Evolutionary conservation across 2,113 vertebrate genomes (phyloP), one percentile per base, ranked within the genome.

Genomic region (Polypterus senegalus): DNA sequence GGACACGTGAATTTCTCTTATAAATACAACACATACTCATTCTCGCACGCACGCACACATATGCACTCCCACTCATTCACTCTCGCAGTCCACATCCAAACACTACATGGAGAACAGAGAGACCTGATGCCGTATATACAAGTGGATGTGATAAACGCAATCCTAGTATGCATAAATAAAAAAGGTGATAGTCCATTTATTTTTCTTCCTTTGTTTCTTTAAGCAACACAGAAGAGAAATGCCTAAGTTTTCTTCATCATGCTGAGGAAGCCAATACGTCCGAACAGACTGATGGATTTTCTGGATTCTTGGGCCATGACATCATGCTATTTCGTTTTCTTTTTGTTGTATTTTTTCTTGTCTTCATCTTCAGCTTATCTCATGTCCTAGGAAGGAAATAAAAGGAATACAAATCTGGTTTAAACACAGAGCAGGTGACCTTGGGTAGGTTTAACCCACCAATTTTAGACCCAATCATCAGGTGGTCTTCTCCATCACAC

Each of bases 21-120:
- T 87, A 89, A 90, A 90, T 90, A 88, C 83, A 82, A 86, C 83
- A 81, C 79, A 82, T 69, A 74, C 63, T 63, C 81, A 77, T 81
- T 73, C 76, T 79, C 75, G 73, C 57, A 27, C 27, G 27, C 27
- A 27, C 27, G 27, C 27, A 27, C 27, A 27, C 27, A 27, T 27
- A 27, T 27, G 27, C 27, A 27, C 27, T 27, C 27, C 2, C 27
- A 27, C 27, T 27, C 27, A 2, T 27, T 27, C 27, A 27, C 27
- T 27, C 27, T 27, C 27, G 27, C 27, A 27, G 27, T 80, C 77
- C 77, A 75, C 69, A 74, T 81, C 77, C 70, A 77, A 74, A 79
- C 68, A 71, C 67, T 76, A 77, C 73, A 76, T 81, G 74, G 73
- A 75, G 82, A 82, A 79, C 78, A 82, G 76, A 79, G 74, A 51